These are phyloP conservation scores for Oreochromis tanganicae DNA, from an alignment of 2,113 vertebrate genomes.

Conservation along the genomic window DNA sequence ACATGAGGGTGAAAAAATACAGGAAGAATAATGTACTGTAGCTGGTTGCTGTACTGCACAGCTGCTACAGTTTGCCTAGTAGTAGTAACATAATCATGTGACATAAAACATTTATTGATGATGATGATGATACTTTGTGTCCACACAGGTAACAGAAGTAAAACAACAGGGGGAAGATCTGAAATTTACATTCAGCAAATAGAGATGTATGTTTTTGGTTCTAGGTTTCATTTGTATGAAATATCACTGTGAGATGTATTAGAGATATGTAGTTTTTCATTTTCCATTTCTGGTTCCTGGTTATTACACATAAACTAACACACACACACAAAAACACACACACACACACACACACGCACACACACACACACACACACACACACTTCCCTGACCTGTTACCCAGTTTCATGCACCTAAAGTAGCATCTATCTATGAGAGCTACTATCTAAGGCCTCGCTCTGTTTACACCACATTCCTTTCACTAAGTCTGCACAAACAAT, in stretches of 20 bases:
- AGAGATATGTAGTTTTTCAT: not conserved
- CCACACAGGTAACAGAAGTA: not conserved
- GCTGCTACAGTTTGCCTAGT: not conserved
- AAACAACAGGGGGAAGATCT: not conserved
- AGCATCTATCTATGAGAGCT: not conserved
- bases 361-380: no score
- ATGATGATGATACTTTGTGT: not conserved
- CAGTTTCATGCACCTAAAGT: not conserved
- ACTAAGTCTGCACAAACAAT: not conserved
- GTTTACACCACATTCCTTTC: not conserved
- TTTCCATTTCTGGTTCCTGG: not conserved
- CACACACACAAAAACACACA: no score
- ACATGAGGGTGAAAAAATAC: not conserved
- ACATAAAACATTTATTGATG: not conserved
- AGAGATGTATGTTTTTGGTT: not conserved
- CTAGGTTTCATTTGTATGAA: not conserved
- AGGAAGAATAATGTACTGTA: not conserved
- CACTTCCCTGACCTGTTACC: not conserved
- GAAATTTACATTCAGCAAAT: not conserved
- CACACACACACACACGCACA: no score
- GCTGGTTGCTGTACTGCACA: not conserved
- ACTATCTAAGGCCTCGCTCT: fast-evolving
- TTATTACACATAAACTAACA: not conserved
- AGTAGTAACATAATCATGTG: not conserved
- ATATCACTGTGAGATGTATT: not conserved